A percentile compares a stretch with the other conserved stretches of the same genome.
phyloP scores from a whole-genome alignment of 2,888 invertebrate species.

The Crematogaster levior region DNA sequence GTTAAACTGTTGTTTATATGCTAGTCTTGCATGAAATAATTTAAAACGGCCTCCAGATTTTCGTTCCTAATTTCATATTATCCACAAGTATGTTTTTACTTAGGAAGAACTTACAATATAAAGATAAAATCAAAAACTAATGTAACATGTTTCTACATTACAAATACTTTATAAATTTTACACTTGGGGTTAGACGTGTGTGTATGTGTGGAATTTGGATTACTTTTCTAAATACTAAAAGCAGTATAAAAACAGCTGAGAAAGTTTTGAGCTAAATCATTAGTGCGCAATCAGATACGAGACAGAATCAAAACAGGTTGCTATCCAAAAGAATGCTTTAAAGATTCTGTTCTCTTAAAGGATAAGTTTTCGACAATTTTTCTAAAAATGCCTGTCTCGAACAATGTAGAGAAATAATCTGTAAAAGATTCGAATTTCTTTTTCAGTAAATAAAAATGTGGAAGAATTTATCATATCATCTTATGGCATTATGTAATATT shows the following conservation, averaged over 20 bases:
- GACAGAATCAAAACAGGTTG: background rate
- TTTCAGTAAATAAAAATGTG: background rate
- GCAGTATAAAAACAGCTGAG: background rate
- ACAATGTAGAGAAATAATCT: background rate
- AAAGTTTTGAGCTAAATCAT: background rate
- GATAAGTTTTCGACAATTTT: background rate
- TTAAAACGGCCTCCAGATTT: background rate
- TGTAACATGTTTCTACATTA: background rate
- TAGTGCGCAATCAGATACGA: background rate
- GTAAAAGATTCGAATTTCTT: background rate
- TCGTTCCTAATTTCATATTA: background rate
- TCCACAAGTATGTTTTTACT: background rate
- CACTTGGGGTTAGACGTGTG: background rate
- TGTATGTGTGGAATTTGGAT: background rate
- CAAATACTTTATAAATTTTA: constrained; percentile 3
- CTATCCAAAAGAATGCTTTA: background rate
- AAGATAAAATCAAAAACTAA: background rate
- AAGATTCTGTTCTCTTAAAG: background rate
- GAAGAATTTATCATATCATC: background rate
- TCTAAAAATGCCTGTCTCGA: background rate
- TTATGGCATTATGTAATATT: background rate
- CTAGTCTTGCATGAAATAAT: constrained; percentile 7
- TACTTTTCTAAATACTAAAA: background rate
- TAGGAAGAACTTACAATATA: background rate
- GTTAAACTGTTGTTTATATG: background rate